Conservation (phyloP, 2,797 vertebrate genomes). For the Gymnopithys bicolor region DNA sequence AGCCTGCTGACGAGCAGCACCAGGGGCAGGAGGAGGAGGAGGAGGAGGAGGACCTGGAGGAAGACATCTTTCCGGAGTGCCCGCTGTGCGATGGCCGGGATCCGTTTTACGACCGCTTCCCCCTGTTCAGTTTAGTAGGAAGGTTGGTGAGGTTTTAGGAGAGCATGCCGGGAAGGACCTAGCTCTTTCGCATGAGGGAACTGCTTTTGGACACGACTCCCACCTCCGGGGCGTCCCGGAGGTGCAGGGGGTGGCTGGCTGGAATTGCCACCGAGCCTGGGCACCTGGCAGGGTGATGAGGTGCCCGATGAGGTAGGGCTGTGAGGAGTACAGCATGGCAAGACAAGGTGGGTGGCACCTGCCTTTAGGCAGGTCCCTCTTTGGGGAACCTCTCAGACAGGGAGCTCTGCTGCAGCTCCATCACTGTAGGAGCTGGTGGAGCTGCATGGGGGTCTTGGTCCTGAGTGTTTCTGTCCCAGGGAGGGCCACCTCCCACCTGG, state of each 20-base stretch:
- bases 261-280: neutral
- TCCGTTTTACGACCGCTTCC: conserved; percentile 99
- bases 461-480: neutral
- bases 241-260: neutral
- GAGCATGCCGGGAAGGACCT: conserved; percentile 96
- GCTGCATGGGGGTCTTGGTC: fast-evolving
- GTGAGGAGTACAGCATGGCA: fast-evolving
- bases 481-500: neutral
- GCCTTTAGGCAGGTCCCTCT: neutral
- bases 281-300: fast-evolving
- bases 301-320: neutral
- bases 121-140: conserved; percentile 99
- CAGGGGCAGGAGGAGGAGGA: conserved; percentile 87
- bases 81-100: conserved; percentile 92
- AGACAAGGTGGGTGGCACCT: fast-evolving
- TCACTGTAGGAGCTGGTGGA: neutral
- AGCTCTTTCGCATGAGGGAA: conserved; percentile 94
- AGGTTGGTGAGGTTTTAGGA: conserved; percentile 99
- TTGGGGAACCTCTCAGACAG: neutral
- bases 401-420: neutral
- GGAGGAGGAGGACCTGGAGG: conserved; percentile 86
- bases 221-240: conserved; percentile 7
- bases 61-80: conserved; percentile 95
- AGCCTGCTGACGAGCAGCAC: conserved; percentile 92
- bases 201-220: conserved; percentile 72